Evolutionary conservation across 2,113 vertebrate genomes (phyloP).

Genomic region (Ceyx margarethae): DNA sequence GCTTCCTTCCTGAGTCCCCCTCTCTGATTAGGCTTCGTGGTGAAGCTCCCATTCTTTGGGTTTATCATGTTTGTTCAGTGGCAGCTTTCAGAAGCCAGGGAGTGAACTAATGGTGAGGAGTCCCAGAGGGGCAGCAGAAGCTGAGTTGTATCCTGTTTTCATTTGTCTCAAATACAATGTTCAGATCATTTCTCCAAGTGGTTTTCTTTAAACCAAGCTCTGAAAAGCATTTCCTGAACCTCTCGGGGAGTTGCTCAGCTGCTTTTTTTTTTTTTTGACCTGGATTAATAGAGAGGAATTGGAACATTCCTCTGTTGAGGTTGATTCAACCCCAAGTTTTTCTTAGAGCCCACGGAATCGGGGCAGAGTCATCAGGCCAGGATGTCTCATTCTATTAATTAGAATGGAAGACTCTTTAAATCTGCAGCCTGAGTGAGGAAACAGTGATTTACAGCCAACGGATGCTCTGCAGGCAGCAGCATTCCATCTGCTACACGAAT

Average conservation of each 20-base stretch:
- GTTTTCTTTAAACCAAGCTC: neutral
- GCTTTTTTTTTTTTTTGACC: neutral
- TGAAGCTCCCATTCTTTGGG: neutral
- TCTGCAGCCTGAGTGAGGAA: neutral
- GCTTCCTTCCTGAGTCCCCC: neutral
- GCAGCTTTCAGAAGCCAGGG: conserved; percentile 18
- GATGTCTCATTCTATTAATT: neutral
- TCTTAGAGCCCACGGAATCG: neutral
- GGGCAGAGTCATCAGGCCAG: neutral
- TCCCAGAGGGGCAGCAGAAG: conserved; percentile 30
- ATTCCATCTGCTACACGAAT: neutral
- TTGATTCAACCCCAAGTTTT: neutral
- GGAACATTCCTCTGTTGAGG: neutral
- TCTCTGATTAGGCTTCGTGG: neutral
- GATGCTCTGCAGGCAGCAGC: conserved; percentile 47
- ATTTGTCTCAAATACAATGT: neutral
- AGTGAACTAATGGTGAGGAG: conserved; percentile 22
- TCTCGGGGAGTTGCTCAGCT: neutral
- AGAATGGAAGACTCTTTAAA: neutral
- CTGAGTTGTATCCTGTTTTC: conserved; percentile 44
- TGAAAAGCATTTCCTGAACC: conserved; percentile 38
- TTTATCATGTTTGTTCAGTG: conserved; percentile 63
- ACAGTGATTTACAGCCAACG: neutral
- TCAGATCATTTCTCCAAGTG: neutral
- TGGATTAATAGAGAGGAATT: neutral